Conservation (phyloP, 2,888 invertebrate genomes). For the Hedychridium roseum region DNA sequence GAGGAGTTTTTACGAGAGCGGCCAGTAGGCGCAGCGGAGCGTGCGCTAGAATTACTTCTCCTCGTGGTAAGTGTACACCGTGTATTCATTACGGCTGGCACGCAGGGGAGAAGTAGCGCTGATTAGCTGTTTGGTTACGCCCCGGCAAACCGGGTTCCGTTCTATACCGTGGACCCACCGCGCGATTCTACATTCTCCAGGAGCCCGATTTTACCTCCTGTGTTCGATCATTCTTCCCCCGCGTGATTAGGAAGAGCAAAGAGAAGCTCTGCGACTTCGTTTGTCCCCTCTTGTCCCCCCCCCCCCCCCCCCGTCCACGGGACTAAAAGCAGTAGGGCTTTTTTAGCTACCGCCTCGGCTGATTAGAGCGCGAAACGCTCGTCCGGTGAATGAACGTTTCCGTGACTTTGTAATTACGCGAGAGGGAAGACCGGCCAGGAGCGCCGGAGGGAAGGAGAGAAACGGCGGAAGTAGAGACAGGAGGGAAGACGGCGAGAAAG, state of each 20-base stretch:
- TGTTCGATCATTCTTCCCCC: constrained; percentile 6
- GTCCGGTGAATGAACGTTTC: constrained; percentile 18
- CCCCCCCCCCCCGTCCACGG: constrained; percentile 2
- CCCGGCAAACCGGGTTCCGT: constrained; percentile 32
- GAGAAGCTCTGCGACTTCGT: constrained; percentile 18
- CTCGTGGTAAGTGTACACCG: no score
- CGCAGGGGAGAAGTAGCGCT: constrained; percentile 45
- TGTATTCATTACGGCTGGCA: constrained; percentile 50
- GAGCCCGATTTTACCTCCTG: constrained; percentile 8
- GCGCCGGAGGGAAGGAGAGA: constrained; percentile 14
- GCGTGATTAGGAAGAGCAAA: constrained; percentile 27
- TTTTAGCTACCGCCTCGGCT: neutral
- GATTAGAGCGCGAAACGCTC: neutral
- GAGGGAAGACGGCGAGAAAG: no score
- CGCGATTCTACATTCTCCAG: constrained; percentile 8
- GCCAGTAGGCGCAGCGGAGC: no score
- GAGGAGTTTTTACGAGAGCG: no score
- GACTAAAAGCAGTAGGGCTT: constrained; percentile 8
- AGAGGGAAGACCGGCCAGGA: neutral
- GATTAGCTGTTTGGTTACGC: constrained; percentile 54
- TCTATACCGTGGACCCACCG: no score
- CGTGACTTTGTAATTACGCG: constrained; percentile 35
- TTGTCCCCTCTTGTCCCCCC: neutral
- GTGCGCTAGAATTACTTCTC: no score
- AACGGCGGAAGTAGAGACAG: neutral